These are phyloP conservation scores for Palythoa heliodiscus DNA, from an alignment of 92 coral and sea anemone genomes.

Conservation along the genomic window DNA sequence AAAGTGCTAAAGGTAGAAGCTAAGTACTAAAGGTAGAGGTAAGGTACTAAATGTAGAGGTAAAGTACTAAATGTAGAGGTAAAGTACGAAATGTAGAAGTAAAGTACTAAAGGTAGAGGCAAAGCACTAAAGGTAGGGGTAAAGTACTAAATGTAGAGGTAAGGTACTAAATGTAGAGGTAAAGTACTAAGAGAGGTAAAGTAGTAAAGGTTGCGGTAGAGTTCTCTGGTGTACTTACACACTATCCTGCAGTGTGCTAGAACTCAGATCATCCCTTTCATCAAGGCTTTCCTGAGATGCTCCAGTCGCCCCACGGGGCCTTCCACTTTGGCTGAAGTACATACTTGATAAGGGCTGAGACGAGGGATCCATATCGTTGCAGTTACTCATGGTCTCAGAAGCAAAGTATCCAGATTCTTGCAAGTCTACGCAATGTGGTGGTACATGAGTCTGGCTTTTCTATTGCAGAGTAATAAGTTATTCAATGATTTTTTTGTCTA, in stretches of 20 bases:
- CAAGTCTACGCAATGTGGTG: conserved; percentile 64
- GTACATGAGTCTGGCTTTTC: conserved; percentile 13
- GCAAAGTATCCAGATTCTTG: conserved; percentile 93
- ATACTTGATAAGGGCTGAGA: conserved; percentile 74
- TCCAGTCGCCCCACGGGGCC: conserved; percentile 36
- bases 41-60: too few species aligned
- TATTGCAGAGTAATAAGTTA: neutral
- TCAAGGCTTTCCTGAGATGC: conserved; percentile 23
- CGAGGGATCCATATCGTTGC: conserved; percentile 53
- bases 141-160: too few species aligned
- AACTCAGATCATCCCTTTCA: conserved; percentile 32
- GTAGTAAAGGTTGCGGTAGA: neutral
- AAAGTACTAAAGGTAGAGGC: too few species aligned
- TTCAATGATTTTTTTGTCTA: neutral
- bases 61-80: too few species aligned
- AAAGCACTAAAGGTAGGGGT: too few species aligned
- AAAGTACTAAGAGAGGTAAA: too few species aligned
- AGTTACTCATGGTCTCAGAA: conserved; percentile 84
- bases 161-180: too few species aligned
- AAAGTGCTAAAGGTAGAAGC: too few species aligned
- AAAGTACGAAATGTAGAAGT: too few species aligned
- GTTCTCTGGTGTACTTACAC: neutral
- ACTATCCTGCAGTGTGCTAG: conserved; percentile 30
- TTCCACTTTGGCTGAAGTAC: conserved; percentile 73
- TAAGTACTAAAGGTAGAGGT: too few species aligned